Percentiles rank a stretch among this genome's conserved stretches.
Conservation (phyloP, 2,888 invertebrate species). For the Cheilosia soror region DNA sequence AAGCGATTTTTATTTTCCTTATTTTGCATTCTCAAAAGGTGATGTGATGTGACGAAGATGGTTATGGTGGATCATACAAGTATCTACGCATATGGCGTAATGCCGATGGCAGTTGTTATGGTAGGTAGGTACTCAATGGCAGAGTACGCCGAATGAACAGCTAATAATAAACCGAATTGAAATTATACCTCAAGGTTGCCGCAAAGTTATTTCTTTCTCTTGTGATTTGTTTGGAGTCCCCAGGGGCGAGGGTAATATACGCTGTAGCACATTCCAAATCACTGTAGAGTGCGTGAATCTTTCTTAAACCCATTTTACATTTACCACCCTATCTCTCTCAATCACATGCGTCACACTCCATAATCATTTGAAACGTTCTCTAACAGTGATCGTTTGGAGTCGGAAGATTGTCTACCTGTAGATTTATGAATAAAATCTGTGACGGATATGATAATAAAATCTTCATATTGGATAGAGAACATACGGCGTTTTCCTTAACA, state of each 20-base stretch:
- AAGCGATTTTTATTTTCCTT: slow-evolving; percentile 66
- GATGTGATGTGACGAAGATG: slow-evolving; percentile 36
- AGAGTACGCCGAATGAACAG: slow-evolving; percentile 49
- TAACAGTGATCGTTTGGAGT: slow-evolving; percentile 8
- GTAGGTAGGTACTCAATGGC: slow-evolving; percentile 23
- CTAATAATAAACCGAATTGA: slow-evolving; percentile 71
- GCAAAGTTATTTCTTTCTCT: slow-evolving; percentile 23
- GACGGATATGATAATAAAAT: slow-evolving; percentile 51
- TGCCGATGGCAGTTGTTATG: slow-evolving; percentile 19
- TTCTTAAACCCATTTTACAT: too few relatives aligned
- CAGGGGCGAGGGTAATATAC: slow-evolving; percentile 1
- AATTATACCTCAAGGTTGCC: slow-evolving; percentile 63
- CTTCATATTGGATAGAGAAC: neutral
- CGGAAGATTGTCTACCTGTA: neutral
- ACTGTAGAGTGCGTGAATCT: too few relatives aligned
- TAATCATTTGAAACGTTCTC: too few relatives aligned
- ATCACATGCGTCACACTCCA: too few relatives aligned
- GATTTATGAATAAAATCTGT: slow-evolving; percentile 2
- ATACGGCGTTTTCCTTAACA: too few relatives aligned
- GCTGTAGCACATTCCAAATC: too few relatives aligned
- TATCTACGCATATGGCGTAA: neutral
- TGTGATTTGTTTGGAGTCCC: slow-evolving; percentile 51
- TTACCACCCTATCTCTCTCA: too few relatives aligned
- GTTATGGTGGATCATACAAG: slow-evolving; percentile 15
- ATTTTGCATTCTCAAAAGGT: slow-evolving; percentile 62